phyloP scores from a whole-genome alignment of 2,113 vertebrate species.

The Spea multiplicata region DNA sequence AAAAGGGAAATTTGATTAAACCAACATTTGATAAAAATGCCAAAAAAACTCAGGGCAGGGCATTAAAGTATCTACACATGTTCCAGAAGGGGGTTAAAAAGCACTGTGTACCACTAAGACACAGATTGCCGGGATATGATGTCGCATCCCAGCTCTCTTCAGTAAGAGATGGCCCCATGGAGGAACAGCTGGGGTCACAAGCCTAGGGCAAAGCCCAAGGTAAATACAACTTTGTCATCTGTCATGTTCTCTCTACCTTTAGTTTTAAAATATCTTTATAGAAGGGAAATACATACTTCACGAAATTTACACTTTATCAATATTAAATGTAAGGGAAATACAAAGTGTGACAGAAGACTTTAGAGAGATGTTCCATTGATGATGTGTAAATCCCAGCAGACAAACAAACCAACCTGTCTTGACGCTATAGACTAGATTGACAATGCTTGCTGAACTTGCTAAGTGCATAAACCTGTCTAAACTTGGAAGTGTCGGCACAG shows the following conservation, averaged over 20 bases:
- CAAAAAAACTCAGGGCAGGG: too few relatives aligned
- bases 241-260: not conserved
- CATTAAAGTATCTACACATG: too few relatives aligned
- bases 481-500: constrained; percentile 43
- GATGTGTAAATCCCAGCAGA: constrained; percentile 33
- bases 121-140: too few relatives aligned
- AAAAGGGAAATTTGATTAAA: too few relatives aligned
- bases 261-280: too few relatives aligned
- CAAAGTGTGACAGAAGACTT: constrained; percentile 34
- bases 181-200: too few relatives aligned
- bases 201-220: too few relatives aligned
- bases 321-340: constrained; percentile 30
- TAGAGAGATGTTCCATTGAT: constrained; percentile 29
- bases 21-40: too few relatives aligned
- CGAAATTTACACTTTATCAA: constrained; percentile 30
- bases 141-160: too few relatives aligned
- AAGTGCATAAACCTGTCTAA: constrained; percentile 47
- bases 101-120: too few relatives aligned
- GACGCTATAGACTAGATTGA: constrained; percentile 49
- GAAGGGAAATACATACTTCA: constrained; percentile 10
- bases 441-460: constrained; percentile 40
- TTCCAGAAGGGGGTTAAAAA: too few relatives aligned
- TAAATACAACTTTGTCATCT: not conserved
- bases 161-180: too few relatives aligned
- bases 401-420: not conserved